Conservation (phyloP, 2,797 vertebrate genomes). For the Pipistrellus kuhlii region DNA sequence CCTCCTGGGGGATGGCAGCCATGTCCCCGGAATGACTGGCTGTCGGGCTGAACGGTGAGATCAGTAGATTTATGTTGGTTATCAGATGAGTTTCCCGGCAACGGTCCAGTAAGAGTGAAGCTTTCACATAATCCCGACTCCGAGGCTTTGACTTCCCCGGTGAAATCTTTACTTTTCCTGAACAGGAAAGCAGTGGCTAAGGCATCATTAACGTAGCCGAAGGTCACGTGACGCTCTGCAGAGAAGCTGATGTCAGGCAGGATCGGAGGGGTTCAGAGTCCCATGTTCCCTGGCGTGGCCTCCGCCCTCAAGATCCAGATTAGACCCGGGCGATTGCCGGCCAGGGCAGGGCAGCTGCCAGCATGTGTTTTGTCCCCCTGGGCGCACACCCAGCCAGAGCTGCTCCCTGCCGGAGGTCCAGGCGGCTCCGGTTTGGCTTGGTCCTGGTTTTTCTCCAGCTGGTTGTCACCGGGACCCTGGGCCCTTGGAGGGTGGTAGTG, state of each 20-base stretch:
- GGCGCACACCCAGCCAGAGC: no score
- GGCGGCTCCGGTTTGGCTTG: not conserved
- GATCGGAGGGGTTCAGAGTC: not conserved
- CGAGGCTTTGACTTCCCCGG: not conserved
- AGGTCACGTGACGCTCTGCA: not conserved
- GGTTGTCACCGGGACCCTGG: not conserved
- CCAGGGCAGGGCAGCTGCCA: not conserved
- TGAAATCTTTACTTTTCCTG: not conserved
- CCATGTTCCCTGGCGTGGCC: not conserved
- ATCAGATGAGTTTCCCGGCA: constrained; percentile 23
- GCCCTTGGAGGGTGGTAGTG: not conserved
- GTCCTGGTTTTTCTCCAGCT: not conserved
- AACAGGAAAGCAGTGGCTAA: not conserved
- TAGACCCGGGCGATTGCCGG: not conserved
- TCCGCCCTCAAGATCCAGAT: not conserved
- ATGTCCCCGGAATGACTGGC: not conserved
- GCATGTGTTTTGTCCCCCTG: not conserved
- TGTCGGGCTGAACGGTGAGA: not conserved
- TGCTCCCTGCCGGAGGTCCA: not conserved
- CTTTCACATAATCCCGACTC: not conserved
- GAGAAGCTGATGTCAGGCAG: not conserved
- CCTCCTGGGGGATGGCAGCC: not conserved
- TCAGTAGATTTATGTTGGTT: not conserved
- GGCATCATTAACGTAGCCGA: not conserved
- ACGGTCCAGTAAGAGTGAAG: not conserved